phyloP scores from a whole-genome alignment of 2,113 vertebrate species.

The Paraplagusia blochii region DNA sequence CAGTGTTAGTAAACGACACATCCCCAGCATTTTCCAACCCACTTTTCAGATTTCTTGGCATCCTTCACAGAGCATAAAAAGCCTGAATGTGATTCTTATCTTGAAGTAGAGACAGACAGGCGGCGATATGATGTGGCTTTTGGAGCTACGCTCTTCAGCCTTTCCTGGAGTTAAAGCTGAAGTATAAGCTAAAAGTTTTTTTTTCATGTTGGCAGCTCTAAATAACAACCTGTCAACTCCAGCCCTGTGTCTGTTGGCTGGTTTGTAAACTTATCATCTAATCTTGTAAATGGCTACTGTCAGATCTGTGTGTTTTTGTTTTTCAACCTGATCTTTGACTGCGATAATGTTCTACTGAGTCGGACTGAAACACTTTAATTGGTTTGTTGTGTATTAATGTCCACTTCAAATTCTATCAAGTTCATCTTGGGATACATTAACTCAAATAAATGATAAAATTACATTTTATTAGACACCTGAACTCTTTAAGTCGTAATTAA shows the following conservation, averaged over 20 bases:
- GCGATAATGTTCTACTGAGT: background rate
- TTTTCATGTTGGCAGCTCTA: conserved; percentile 34
- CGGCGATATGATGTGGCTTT: conserved; percentile 32
- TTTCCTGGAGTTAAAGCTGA: conserved; percentile 38
- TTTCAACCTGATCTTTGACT: conserved; percentile 4
- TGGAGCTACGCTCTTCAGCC: conserved; percentile 22
- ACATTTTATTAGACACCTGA: too few species aligned
- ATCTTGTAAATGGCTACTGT: conserved; percentile 22
- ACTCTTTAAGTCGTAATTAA: too few species aligned
- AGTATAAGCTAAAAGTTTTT: conserved; percentile 19
- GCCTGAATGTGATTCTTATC: conserved; percentile 55
- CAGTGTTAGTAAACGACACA: conserved; percentile 52
- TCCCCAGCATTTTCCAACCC: conserved; percentile 33
- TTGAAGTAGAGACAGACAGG: conserved; percentile 57
- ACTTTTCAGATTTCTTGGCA: conserved; percentile 48
- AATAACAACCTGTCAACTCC: conserved; percentile 35
- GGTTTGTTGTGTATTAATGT: too few species aligned
- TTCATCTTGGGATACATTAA: background rate
- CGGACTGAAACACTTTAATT: too few species aligned
- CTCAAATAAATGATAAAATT: background rate
- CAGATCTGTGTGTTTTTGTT: background rate
- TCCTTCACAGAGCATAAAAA: conserved; percentile 8
- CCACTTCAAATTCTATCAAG: too few species aligned
- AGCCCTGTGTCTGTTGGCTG: conserved; percentile 11
- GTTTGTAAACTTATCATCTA: conserved; percentile 23